Evolutionary conservation across 2,888 invertebrate species (phyloP), one percentile per base, ranked within the genome.

Genomic region (Diplolepis rosae): DNA sequence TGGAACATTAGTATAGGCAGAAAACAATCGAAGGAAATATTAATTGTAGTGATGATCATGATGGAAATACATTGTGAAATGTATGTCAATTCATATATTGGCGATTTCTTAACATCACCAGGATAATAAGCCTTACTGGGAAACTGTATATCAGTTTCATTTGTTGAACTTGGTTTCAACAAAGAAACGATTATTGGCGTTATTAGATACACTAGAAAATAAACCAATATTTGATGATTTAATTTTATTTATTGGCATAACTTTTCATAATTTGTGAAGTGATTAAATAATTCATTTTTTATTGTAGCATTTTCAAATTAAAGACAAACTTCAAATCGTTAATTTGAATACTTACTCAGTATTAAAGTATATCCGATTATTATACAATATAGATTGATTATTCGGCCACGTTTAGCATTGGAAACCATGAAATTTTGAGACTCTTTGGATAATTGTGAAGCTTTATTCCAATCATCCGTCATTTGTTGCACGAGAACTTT

Each of bases 41-140:
- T 3, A 4, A 11, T 0, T n/a, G 4, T n/a, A 4, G 3, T n/a
- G 1, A 4, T n/a, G 13, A n/a, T 4, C 4, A 4, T n/a, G 4
- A 1, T 0, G 39, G n/a, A 4, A 3, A 39, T 13, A 5, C n/a
- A 39, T n/a, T 39, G 39, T 2, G 4, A n/a, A n/a, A 39, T 39
- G 39, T n/a, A 39, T 0, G n/a, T 1, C 4, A 39, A n/a, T 39
- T 39, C n/a, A 4, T 39, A 39, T 13, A 2, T 11, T 1, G 56
- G 56, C 3, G 56, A 56, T 11, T 2, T 35, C 35, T 56, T n/a
- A 39, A 24, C 18, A 24, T 39, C 35, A n/a, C 18, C 0, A n/a
- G 35, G 24, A 56, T 35, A 56, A 13, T 56, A 13, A 2, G 56
- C 32, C 35, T 56, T 24, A 6, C 22, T 24, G 0, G 22, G 6